phyloP scores from a whole-genome alignment of 1,140 invertebrate genomes.

The Eufriesea mexicana region DNA sequence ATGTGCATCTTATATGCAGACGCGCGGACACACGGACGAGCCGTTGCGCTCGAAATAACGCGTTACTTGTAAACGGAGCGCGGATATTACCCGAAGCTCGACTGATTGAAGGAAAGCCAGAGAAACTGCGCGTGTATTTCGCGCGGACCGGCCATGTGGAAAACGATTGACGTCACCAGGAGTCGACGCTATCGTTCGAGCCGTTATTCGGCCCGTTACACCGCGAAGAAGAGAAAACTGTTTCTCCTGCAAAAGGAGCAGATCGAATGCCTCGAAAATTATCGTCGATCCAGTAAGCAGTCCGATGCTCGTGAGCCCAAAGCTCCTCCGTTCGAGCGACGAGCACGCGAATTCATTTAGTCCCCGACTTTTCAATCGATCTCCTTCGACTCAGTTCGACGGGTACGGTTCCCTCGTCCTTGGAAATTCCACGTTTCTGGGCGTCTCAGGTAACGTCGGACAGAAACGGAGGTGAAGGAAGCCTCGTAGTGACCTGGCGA shows the following conservation, averaged over 20 bases:
- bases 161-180: conserved; percentile 61
- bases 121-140: conserved; percentile 10
- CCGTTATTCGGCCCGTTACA: conserved; percentile 42
- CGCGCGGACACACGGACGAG: neutral
- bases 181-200: conserved; percentile 54
- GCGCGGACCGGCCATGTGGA: conserved; percentile 34
- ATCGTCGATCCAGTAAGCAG: conserved; percentile 18
- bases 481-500: no score
- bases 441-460: neutral
- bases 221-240: conserved; percentile 28
- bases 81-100: neutral
- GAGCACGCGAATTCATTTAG: conserved; percentile 13
- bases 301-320: neutral
- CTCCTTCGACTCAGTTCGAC: neutral
- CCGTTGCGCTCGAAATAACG: neutral
- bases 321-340: neutral
- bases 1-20: neutral
- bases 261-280: conserved; percentile 29
- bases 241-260: conserved; percentile 15
- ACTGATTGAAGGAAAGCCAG: conserved; percentile 10
- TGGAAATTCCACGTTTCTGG: neutral
- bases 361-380: neutral
- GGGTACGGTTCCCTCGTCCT: neutral
- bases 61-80: neutral
- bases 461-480: neutral